phyloP scores from a whole-genome alignment of 2,113 vertebrate species.

The Calidris pygmaea region DNA sequence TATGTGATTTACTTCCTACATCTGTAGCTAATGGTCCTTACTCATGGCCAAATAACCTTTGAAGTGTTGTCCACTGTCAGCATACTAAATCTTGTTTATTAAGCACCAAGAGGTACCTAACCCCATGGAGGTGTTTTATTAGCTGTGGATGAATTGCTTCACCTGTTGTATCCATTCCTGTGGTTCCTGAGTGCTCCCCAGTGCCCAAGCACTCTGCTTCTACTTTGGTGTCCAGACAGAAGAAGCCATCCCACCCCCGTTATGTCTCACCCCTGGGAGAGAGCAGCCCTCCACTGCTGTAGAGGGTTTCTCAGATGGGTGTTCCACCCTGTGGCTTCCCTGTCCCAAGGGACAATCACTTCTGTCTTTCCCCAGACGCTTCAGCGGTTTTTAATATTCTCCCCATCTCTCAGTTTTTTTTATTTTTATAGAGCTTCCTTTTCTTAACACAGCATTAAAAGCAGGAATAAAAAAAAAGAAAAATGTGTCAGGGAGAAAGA shows the following conservation, averaged over 20 bases:
- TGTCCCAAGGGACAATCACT: neutral
- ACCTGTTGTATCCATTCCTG: fast-evolving
- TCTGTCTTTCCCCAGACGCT: neutral
- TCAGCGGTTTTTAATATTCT: conserved; percentile 20
- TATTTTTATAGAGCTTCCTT: neutral
- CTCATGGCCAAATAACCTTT: neutral
- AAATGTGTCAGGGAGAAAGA: neutral
- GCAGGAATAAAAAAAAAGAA: neutral
- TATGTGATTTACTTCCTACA: neutral
- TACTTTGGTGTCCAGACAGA: neutral
- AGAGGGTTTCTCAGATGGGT: neutral
- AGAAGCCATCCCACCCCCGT: neutral
- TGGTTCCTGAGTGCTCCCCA: neutral
- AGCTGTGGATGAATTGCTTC: neutral
- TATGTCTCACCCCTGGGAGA: neutral
- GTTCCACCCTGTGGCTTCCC: neutral
- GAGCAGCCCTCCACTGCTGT: neutral
- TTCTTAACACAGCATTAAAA: neutral
- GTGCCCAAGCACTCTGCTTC: neutral
- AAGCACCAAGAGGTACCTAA: neutral
- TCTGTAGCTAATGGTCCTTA: conserved; percentile 26
- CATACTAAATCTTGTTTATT: conserved; percentile 13
- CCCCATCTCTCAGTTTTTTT: neutral
- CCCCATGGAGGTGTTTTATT: neutral
- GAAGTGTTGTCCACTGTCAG: neutral